Conservation (phyloP, 2,888 invertebrate species). For the Drosophila mayaguana region DNA sequence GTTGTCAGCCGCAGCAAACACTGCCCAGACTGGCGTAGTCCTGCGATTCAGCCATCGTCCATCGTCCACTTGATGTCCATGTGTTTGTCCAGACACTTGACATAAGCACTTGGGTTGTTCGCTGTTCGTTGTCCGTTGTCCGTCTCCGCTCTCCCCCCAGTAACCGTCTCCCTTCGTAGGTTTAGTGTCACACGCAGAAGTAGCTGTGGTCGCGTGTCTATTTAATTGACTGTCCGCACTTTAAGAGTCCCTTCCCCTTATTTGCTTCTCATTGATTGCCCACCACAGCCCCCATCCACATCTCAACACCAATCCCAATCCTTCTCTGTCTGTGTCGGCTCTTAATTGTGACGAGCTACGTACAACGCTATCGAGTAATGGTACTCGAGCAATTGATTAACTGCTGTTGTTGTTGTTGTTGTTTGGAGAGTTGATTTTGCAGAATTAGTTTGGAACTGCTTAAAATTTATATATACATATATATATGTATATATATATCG, state of each 20-base stretch:
- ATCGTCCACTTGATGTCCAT: slow-evolving; percentile 69
- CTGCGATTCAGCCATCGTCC: slow-evolving; percentile 17
- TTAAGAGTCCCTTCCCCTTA: slow-evolving; percentile 32
- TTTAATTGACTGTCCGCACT: slow-evolving; percentile 81
- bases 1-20: slow-evolving; percentile 67
- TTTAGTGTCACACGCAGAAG: slow-evolving; percentile 73
- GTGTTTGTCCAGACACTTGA: slow-evolving; percentile 78
- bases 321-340: slow-evolving; percentile 29
- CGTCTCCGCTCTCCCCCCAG: slow-evolving; percentile 21
- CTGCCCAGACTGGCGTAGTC: slow-evolving; percentile 38
- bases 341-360: slow-evolving; percentile 62
- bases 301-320: slow-evolving; percentile 9
- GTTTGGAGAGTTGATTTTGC: neutral
- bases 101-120: slow-evolving; percentile 70
- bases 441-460: neutral
- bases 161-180: slow-evolving; percentile 16
- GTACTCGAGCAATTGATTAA: slow-evolving; percentile 79
- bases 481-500: neutral
- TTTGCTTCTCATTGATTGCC: neutral
- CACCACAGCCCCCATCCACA: neutral
- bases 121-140: slow-evolving; percentile 11
- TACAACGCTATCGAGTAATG: slow-evolving; percentile 46
- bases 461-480: neutral
- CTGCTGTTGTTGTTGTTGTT: slow-evolving; percentile 36
- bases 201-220: slow-evolving; percentile 70